A percentile compares a stretch with the other conserved stretches of the same genome.
phyloP scores from a whole-genome alignment of 2,113 vertebrate genomes.

The Chloroceryle aenea region DNA sequence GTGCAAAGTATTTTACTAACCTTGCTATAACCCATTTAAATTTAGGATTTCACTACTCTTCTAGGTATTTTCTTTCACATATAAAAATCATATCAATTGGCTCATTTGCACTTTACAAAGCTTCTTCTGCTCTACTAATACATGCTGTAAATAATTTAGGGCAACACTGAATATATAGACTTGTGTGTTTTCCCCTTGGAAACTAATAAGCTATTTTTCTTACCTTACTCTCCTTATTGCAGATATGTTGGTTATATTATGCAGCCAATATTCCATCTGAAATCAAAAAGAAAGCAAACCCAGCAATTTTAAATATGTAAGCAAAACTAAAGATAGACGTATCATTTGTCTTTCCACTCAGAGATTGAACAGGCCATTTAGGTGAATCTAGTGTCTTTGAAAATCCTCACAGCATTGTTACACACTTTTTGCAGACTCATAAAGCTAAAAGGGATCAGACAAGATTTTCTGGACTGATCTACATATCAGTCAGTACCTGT shows the following conservation, averaged over 20 bases:
- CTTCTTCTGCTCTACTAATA: constrained; percentile 3
- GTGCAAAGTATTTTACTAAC: background rate
- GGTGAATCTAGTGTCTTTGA: background rate
- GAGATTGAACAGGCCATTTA: background rate
- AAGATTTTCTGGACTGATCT: background rate
- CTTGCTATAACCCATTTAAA: background rate
- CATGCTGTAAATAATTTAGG: constrained; percentile 18
- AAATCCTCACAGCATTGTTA: background rate
- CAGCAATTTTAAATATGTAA: background rate
- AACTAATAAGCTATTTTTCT: constrained; percentile 22
- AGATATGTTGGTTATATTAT: background rate
- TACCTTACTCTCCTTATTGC: background rate
- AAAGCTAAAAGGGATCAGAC: background rate
- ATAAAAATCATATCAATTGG: background rate
- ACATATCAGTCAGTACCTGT: background rate
- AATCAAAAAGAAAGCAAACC: background rate
- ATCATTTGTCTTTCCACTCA: background rate
- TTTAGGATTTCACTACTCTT: background rate
- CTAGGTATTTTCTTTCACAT: background rate
- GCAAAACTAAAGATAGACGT: background rate
- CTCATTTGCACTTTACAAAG: constrained; percentile 41
- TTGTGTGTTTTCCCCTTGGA: background rate
- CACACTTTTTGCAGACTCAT: background rate
- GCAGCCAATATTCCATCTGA: background rate
- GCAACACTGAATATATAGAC: background rate